phyloP scores from a whole-genome alignment of 2,797 vertebrate species.

The Neoniphon sammara region DNA sequence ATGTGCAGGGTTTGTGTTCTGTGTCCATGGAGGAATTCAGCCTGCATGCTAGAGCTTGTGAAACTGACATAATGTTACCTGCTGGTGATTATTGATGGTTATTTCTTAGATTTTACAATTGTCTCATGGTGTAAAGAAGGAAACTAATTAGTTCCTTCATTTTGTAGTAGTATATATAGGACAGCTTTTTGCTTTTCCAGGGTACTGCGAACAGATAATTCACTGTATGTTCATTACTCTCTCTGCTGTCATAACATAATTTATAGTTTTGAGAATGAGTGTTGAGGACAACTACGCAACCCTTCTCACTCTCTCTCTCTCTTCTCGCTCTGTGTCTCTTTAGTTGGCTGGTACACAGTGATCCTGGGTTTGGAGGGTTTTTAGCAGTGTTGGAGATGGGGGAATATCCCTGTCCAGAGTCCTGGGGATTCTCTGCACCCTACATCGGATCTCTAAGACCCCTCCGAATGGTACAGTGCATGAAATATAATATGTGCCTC shows the following conservation, averaged over 20 bases:
- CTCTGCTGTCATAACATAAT: background rate
- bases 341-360: constrained; percentile 94
- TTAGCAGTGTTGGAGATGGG: constrained; percentile 90
- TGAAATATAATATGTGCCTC: background rate
- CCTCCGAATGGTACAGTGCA: constrained; percentile 89
- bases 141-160: constrained; percentile 22
- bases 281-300: background rate
- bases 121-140: background rate
- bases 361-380: constrained; percentile 89
- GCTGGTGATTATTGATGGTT: constrained; percentile 38
- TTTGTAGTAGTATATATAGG: background rate
- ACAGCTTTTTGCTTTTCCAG: background rate
- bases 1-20: constrained; percentile 12
- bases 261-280: background rate
- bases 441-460: constrained; percentile 93
- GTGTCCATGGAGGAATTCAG: constrained; percentile 46
- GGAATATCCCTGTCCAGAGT: constrained; percentile 90
- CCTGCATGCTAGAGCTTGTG: constrained; percentile 32
- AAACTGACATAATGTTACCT: constrained; percentile 34
- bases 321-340: constrained; percentile 31
- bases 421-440: constrained; percentile 90
- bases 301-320: background rate
- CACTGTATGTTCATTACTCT: background rate
- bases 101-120: constrained; percentile 14
- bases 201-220: background rate